A percentile compares a stretch with the other conserved stretches of the same genome.
Conservation (phyloP, 2,888 invertebrate genomes). For the Drosophila emarginata region DNA sequence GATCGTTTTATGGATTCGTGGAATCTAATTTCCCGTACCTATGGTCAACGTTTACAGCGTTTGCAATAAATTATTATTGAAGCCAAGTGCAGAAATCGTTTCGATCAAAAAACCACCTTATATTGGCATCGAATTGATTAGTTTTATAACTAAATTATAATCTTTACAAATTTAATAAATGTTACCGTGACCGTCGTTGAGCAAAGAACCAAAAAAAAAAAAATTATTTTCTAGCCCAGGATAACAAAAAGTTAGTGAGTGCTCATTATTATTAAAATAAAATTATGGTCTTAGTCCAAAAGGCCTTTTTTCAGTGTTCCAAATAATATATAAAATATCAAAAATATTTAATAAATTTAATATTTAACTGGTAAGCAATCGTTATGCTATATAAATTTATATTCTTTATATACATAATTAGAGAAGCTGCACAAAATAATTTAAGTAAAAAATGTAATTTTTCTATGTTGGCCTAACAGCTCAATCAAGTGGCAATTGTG, state of each 20-base stretch:
- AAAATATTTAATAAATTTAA: too few relatives aligned
- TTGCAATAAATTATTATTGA: slow-evolving; percentile 83
- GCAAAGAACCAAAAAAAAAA: too few relatives aligned
- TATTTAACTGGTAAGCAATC: too few relatives aligned
- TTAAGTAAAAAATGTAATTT: not conserved
- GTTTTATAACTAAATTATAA: slow-evolving; percentile 32
- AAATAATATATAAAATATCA: too few relatives aligned
- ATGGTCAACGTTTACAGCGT: slow-evolving; percentile 91
- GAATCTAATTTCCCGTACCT: slow-evolving; percentile 95
- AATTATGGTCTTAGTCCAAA: too few relatives aligned
- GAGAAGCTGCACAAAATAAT: too few relatives aligned
- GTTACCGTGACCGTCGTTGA: slow-evolving; percentile 34
- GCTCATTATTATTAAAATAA: too few relatives aligned
- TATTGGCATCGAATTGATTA: slow-evolving; percentile 32
- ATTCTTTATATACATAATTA: too few relatives aligned
- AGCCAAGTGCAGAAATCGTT: not conserved
- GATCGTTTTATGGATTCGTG: slow-evolving; percentile 98
- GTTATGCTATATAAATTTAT: too few relatives aligned
- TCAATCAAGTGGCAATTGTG: slow-evolving; percentile 45
- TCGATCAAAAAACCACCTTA: not conserved
- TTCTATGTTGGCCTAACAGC: slow-evolving; percentile 49
- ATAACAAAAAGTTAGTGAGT: too few relatives aligned
- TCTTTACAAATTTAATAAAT: slow-evolving; percentile 38
- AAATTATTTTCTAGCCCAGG: too few relatives aligned
- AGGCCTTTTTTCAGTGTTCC: too few relatives aligned